Evolutionary conservation across 2,888 invertebrate genomes (phyloP), one percentile per base, ranked within the genome.

Genomic region (Lasioglossum marginatum): DNA sequence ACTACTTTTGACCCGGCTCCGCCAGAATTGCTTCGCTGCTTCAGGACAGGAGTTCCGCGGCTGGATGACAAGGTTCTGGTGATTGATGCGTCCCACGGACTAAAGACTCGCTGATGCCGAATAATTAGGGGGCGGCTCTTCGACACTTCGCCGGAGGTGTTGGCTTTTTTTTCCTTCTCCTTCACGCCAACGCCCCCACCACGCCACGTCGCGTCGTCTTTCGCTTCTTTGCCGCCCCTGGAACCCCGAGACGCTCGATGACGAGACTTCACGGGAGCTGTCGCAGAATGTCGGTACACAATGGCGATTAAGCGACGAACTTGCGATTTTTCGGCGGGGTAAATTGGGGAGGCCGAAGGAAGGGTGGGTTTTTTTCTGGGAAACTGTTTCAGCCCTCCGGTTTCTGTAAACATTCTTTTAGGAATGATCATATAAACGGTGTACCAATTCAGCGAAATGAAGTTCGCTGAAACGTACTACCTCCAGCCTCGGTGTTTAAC

Each of bases 21-120:
- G 43, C 52, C 19, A 3, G 27, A 27, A 31, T 14, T 14, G 68
- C n/a, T 37, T 23, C 45, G 6, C n/a, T 1, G 34, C n/a, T n/a
- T 10, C 4, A n/a, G 87, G 91, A 90, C 91, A 88, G 63, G 71
- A 88, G 68, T 91, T 92, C 23, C 83, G 37, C 87, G 63, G 81
- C 68, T 66, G 72, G 75, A 82, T 92, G 93, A 92, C 93, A 93
- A 91, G 91, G 87, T 83, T 84, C 88, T 86, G 86, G 92, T 93
- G 93, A 93, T 93, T 93, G 93, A 93, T 93, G 93, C 92, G 91
- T 89, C 91, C 87, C 87, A 88, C 89, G 89, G 89, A 92, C 93
- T 92, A 92, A 93, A 93, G 92, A 92, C 92, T 91, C 92, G 90
- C 89, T 92, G 92, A 93, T 92, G 93, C 93, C 93, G 93, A 93